Percentiles rank a stretch among this genome's conserved stretches.
Conservation (phyloP, 2,797 vertebrate species). For the Threskiornis aethiopicus region DNA sequence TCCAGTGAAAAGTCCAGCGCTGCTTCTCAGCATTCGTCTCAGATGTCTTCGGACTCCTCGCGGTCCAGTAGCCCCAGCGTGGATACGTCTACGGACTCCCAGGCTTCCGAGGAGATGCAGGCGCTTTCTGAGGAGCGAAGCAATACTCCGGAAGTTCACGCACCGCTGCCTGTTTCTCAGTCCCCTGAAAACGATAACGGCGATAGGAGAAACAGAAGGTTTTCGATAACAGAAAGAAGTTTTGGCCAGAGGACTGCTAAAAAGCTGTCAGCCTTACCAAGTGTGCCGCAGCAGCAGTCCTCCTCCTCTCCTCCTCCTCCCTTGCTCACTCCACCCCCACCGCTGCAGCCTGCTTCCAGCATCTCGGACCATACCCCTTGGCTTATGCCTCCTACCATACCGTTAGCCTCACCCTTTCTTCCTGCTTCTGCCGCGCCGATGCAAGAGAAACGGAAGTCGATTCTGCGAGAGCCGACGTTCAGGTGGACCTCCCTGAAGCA, state of each 20-base stretch:
- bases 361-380: conserved; percentile 86
- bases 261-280: conserved; percentile 84
- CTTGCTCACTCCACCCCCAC: conserved; percentile 82
- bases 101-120: conserved; percentile 93
- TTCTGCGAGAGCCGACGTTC: conserved; percentile 94
- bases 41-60: conserved; percentile 94
- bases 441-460: conserved; percentile 92
- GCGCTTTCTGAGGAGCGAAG: conserved; percentile 87
- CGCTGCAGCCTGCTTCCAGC: conserved; percentile 83
- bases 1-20: conserved; percentile 89
- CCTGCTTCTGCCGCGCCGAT: conserved; percentile 82
- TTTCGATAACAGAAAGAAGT: conserved; percentile 79
- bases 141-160: conserved; percentile 83
- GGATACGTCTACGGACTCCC: conserved; percentile 95
- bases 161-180: conserved; percentile 84
- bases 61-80: conserved; percentile 95
- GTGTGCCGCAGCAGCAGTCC: conserved; percentile 85
- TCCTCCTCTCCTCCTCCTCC: conserved; percentile 95
- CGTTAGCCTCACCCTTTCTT: conserved; percentile 83
- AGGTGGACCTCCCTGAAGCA: conserved; percentile 92
- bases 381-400: conserved; percentile 91
- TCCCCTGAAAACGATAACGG: conserved; percentile 74
- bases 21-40: conserved; percentile 94
- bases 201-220: conserved; percentile 82
- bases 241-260: conserved; percentile 85